Percentiles rank a stretch among this genome's conserved stretches.
phyloP scores from a whole-genome alignment of 2,113 vertebrate genomes.

The Salminus brasiliensis region DNA sequence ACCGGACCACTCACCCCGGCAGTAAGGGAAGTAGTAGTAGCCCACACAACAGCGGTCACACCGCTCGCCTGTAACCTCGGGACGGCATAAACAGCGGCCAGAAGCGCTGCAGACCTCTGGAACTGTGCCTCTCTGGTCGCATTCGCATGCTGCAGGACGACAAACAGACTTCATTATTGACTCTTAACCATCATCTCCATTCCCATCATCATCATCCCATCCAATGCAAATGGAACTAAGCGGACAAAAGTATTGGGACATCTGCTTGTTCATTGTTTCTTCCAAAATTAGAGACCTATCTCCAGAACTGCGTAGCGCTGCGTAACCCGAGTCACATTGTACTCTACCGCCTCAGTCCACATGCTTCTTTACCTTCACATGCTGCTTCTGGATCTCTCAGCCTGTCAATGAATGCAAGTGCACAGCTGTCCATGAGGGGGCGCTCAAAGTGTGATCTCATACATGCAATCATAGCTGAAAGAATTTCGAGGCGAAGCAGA shows the following conservation, averaged over 20 bases:
- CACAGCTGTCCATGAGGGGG: too few relatives aligned
- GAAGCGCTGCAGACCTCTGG: slow-evolving; percentile 72
- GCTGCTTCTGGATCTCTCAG: too few relatives aligned
- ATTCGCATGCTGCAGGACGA: slow-evolving; percentile 78
- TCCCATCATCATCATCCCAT: background rate
- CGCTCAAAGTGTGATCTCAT: too few relatives aligned
- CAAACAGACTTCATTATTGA: slow-evolving; percentile 9
- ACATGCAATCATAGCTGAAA: too few relatives aligned
- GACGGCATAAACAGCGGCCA: slow-evolving; percentile 83
- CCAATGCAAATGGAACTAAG: background rate
- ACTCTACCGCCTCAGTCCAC: too few relatives aligned
- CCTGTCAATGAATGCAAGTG: too few relatives aligned
- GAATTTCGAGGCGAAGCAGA: too few relatives aligned
- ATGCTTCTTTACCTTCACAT: too few relatives aligned
- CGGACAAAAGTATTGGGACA: background rate
- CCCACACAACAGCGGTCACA: slow-evolving; percentile 81
- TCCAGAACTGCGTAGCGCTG: too few relatives aligned
- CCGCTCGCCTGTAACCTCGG: slow-evolving; percentile 70
- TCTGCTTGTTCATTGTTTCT: too few relatives aligned
- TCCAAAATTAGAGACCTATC: too few relatives aligned
- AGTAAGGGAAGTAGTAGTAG: slow-evolving; percentile 82
- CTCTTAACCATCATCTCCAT: background rate
- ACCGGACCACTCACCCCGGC: slow-evolving; percentile 79
- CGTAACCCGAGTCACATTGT: too few relatives aligned
- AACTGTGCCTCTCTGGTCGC: slow-evolving; percentile 76